Evolutionary conservation across 2,113 vertebrate species (phyloP).

Genomic region (Peromyscus leucopus): DNA sequence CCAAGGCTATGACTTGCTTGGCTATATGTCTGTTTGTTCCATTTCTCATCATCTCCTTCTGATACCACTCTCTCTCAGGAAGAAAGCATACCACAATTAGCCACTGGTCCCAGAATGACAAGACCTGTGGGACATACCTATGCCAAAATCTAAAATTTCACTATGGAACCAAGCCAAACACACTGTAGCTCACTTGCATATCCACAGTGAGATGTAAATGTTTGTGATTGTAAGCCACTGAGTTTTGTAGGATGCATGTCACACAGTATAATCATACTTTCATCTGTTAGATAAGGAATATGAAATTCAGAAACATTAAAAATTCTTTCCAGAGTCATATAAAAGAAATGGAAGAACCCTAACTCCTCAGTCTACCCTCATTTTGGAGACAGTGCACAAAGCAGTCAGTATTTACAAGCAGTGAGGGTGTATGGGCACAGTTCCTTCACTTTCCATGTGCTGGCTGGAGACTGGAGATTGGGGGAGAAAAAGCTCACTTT

Average conservation of each 20-base stretch:
- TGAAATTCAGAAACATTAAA: neutral
- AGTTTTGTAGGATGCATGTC: neutral
- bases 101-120: neutral
- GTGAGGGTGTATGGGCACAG: rapidly evolving
- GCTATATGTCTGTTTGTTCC: neutral
- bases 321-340: neutral
- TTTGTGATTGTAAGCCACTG: neutral
- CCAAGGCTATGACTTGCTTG: neutral
- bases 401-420: no score
- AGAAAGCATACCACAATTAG: neutral
- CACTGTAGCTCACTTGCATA: neutral
- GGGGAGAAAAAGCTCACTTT: neutral
- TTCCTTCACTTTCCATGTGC: neutral
- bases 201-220: neutral
- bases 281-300: neutral
- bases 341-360: neutral
- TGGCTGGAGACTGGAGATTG: neutral
- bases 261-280: neutral
- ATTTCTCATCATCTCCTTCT: neutral
- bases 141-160: neutral
- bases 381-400: neutral
- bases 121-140: neutral
- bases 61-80: neutral
- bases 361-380: neutral
- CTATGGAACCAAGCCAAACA: neutral